Base-by-base conservation (phyloP, 2,797 vertebrate genomes). In the Tinamus major region DNA sequence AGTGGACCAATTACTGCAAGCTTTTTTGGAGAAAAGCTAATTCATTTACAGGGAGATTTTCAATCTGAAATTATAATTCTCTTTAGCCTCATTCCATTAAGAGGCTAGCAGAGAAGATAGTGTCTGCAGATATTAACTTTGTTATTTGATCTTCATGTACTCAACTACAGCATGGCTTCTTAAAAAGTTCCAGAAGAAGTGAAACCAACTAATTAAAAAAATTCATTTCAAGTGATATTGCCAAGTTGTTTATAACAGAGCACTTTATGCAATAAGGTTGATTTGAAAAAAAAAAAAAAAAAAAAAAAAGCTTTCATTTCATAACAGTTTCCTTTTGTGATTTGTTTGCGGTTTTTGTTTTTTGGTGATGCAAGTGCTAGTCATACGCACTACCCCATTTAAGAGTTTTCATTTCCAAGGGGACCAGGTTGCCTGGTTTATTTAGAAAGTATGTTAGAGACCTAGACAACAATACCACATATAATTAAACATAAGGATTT, bases 391-490 rank as follows among this genome's bases (percentile, higher is more conserved):
- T 67, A 63, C n/a, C 4, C 4, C 46, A 51, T 13, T 27, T 29
- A 41, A 49, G 2, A 2, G 44, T n/a, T 64, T 61, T 70, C 46
- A 4, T 11, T 56, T 75, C 20, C 41, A 15, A 15, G 49, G 13
- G 0, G 3, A 44, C 7, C 4, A 26, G 1, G 5, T 35, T 33
- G 3, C 4, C 35, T 78, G 61, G 11, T 24, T 70, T 20, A 49
- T 89, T 80, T 77, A 27, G 53, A 17, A 55, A 53, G 4, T 61
- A 37, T 37, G 24, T 46, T 15, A 26, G 27, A 51, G 21, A 55
- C 16, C 23, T 61, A 15, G 44, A 20, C 74, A 78, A 64, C 21
- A 49, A 21, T 21, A 37, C 4, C 12, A 48, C 13, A 10, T 31
- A 27, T 5, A 35, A 8, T 11, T 35, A 70, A 89, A 20, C 14